These are phyloP conservation scores for Notodonta dromedarius DNA, from an alignment of 2,888 invertebrate species.

Conservation along the genomic window DNA sequence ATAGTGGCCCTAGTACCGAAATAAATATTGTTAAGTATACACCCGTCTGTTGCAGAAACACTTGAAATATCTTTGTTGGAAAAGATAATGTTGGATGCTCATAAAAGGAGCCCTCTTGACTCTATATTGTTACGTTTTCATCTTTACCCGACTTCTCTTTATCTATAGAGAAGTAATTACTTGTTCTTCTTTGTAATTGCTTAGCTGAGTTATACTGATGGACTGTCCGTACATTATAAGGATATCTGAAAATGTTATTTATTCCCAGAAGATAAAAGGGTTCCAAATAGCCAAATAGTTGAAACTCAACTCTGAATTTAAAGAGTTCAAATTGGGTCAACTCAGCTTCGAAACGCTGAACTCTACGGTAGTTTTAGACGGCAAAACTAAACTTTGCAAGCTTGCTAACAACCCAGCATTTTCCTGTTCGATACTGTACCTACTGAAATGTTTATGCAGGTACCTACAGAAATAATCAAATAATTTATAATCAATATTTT, in stretches of 20 bases:
- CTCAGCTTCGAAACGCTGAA: not conserved
- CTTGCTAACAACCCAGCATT: not conserved
- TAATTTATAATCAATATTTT: no score
- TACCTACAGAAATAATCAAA: not conserved
- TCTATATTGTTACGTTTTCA: slow-evolving; percentile 3
- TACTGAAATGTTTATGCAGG: no score
- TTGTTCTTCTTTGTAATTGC: no score
- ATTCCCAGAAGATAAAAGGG: not conserved
- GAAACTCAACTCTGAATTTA: not conserved
- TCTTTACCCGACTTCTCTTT: no score
- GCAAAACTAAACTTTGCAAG: not conserved
- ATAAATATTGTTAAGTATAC: slow-evolving; percentile 70
- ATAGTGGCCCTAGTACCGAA: slow-evolving; percentile 62
- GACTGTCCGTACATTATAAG: no score
- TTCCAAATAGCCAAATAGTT: no score
- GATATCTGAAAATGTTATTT: no score
- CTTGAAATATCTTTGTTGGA: slow-evolving; percentile 32
- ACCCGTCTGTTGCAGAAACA: slow-evolving; percentile 43
- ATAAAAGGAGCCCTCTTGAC: slow-evolving; percentile 27
- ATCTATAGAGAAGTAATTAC: no score
- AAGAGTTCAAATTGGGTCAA: not conserved
- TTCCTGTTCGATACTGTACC: not conserved
- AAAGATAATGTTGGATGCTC: slow-evolving; percentile 32
- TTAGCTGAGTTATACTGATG: no score
- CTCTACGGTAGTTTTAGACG: not conserved